These are phyloP conservation scores for Tadarida brasiliensis DNA, from an alignment of 2,797 vertebrate genomes.

Conservation along the genomic window DNA sequence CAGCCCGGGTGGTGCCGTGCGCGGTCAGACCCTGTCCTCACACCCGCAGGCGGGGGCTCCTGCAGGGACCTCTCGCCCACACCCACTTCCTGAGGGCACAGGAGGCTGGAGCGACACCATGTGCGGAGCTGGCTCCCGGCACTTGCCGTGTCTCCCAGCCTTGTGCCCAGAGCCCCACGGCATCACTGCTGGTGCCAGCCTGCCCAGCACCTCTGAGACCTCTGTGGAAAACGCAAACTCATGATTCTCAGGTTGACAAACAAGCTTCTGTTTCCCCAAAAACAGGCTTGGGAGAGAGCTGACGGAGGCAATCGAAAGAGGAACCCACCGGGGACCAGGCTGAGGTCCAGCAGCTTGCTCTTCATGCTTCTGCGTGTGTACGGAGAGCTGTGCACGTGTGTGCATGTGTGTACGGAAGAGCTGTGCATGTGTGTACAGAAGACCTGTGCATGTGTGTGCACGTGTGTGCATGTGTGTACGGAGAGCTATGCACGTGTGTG, in stretches of 20 bases:
- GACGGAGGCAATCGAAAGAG: neutral
- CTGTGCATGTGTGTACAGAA: neutral
- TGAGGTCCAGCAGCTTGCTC: too few species aligned
- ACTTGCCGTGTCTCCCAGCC: neutral
- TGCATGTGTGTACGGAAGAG: neutral
- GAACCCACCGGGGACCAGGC: neutral
- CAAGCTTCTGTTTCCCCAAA: neutral
- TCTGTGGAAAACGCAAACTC: neutral
- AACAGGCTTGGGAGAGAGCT: neutral
- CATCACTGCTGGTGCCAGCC: neutral
- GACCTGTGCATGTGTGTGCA: too few species aligned
- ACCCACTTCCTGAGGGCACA: neutral
- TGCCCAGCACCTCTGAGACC: neutral
- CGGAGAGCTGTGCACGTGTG: neutral
- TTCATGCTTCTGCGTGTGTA: neutral
- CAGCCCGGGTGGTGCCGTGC: neutral
- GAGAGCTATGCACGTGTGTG: too few species aligned
- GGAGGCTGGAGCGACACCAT: neutral
- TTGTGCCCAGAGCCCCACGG: fast-evolving
- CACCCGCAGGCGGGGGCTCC: neutral
- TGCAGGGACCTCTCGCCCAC: neutral
- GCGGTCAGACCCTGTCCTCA: fast-evolving
- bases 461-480: too few species aligned
- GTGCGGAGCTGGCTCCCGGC: neutral
- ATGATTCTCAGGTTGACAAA: neutral